Evolutionary conservation across 1,140 invertebrate genomes (phyloP).

Genomic region (Rhizoglyphus robini): DNA sequence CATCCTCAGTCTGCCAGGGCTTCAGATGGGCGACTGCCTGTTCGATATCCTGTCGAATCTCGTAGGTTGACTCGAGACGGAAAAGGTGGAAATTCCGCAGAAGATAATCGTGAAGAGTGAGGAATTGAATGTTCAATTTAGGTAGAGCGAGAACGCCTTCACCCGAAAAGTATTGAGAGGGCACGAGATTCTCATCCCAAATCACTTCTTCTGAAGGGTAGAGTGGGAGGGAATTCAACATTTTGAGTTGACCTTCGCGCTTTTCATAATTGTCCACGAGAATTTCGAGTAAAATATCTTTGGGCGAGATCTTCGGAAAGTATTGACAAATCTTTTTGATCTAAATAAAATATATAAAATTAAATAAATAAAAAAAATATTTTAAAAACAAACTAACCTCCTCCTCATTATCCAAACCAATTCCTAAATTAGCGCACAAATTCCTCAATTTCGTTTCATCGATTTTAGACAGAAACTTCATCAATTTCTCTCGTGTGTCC

Average conservation of each 20-base stretch:
- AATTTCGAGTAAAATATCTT: conserved; percentile 67
- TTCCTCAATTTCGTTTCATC: conserved; percentile 64
- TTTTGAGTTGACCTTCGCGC: conserved; percentile 77
- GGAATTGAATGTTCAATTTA: conserved; percentile 94
- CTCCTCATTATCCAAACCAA: conserved; percentile 13
- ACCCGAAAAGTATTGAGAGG: conserved; percentile 89
- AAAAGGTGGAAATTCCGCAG: conserved; percentile 96
- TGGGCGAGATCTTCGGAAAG: neutral
- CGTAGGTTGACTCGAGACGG: conserved; percentile 93
- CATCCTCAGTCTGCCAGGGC: conserved; percentile 83
- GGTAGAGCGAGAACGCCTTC: conserved; percentile 89
- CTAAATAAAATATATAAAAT: too few species aligned
- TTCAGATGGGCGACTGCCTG: conserved; percentile 83
- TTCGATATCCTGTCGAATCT: conserved; percentile 96
- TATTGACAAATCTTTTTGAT: neutral
- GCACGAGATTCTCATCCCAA: conserved; percentile 98
- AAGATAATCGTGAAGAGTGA: conserved; percentile 96
- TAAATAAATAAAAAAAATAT: too few species aligned
- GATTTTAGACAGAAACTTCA: conserved; percentile 67
- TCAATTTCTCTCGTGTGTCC: conserved; percentile 66
- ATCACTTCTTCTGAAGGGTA: conserved; percentile 97
- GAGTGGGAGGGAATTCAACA: conserved; percentile 91
- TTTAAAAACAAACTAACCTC: too few species aligned
- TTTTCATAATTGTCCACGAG: conserved; percentile 74
- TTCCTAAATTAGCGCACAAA: conserved; percentile 44